Base-by-base conservation (phyloP, 1,140 invertebrate genomes). In the Zaprionus kolodkinae region DNA sequence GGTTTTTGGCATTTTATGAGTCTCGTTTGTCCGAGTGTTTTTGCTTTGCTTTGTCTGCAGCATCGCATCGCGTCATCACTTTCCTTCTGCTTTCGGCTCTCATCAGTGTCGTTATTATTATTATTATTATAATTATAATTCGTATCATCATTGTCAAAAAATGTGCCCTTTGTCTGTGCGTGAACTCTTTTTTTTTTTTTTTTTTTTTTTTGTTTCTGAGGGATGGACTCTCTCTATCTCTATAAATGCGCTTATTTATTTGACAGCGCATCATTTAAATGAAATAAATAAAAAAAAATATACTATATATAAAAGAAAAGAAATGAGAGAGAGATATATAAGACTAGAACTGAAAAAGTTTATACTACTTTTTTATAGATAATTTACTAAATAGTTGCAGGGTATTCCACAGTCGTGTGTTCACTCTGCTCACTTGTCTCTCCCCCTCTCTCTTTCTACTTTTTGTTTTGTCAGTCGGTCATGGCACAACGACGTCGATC, bases 201-300 rank as follows among this genome's bases (percentile, higher is more conserved):
- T 45, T 15, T 56, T 21, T 21, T 21, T 2, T 21, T 21, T 1
- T 1, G 21, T 21, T 21, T 6, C 30, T 43, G 80, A n/a, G 38
- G 2, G 11, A 38, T 38, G 36, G 5, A 6, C 63, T 68, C 65
- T 60, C 62, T 81, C 57, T 13, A 21, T 66, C 83, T 87, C 84
- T 88, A 83, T 87, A 70, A 70, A 11, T n/a, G 45, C 59, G 54
- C 36, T 82, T 74, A 80, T 87, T 88, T 74, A 88, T 88, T 83
- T 87, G 79, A 87, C 84, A 87, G 63, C 83, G 83, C 83, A 79
- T 77, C 83, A 87, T 87, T 82, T 87, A 87, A 87, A 72, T 76
- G 67, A 61, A 63, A 86, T 82, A 83, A 87, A 87, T 86, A 87
- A 79, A n/a, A n/a, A n/a, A n/a, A n/a, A n/a, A n/a, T n/a, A n/a